Evolutionary conservation across 2,113 vertebrate genomes (phyloP).

Genomic region (Engystomops pustulosus): DNA sequence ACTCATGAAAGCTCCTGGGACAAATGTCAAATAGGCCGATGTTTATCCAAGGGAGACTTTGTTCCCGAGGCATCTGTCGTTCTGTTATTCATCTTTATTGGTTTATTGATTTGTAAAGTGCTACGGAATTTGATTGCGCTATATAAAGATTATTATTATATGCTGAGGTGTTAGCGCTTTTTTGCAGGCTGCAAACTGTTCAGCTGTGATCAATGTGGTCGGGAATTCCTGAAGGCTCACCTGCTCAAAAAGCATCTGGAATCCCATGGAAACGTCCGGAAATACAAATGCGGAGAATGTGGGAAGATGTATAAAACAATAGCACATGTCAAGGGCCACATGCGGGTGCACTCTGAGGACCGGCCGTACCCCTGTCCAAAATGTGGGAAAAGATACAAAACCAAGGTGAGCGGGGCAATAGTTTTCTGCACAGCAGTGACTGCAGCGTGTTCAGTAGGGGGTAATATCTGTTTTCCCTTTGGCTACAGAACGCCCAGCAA

Average conservation of each 20-base stretch:
- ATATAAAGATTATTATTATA: too few relatives aligned
- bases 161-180: too few relatives aligned
- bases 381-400: constrained; percentile 96
- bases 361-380: constrained; percentile 87
- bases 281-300: constrained; percentile 95
- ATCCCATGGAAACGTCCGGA: constrained; percentile 86
- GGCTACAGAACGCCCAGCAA: constrained; percentile 90
- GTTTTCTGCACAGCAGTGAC: too few relatives aligned
- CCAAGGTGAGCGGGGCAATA: constrained; percentile 80
- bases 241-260: constrained; percentile 96
- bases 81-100: too few relatives aligned
- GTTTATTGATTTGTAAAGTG: too few relatives aligned
- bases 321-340: constrained; percentile 93
- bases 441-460: too few relatives aligned
- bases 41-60: too few relatives aligned
- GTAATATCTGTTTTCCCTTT: too few relatives aligned
- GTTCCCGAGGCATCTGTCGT: too few relatives aligned
- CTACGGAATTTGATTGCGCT: too few relatives aligned
- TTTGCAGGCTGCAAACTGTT: constrained; percentile 89
- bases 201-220: constrained; percentile 86
- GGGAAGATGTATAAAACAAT: constrained; percentile 98
- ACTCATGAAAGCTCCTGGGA: too few relatives aligned
- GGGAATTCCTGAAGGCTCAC: constrained; percentile 94
- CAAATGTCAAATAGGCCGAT: too few relatives aligned
- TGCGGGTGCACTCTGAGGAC: constrained; percentile 91